Base-by-base conservation (phyloP, 2,888 invertebrate species). In the Idaea biselata region DNA sequence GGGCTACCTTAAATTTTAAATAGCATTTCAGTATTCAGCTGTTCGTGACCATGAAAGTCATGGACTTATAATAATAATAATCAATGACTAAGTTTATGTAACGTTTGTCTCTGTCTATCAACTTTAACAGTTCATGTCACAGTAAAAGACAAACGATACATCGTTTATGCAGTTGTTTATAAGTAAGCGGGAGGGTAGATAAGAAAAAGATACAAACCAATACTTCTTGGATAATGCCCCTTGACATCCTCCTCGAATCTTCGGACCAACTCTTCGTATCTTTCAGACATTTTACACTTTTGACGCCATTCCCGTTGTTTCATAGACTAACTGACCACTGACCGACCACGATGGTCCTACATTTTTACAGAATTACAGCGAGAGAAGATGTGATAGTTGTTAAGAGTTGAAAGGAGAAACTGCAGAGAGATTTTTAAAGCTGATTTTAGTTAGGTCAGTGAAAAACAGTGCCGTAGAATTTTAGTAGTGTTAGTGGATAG, bases 231-330 rank as follows among this genome's bases (percentile, higher is more conserved):
- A 69, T 85, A 78, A 60, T 81, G 74, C n/a, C 73, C 76, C 55
- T 67, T 63, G 58, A 88, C 85, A 83, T 87, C 82, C 69, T 84
- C 79, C 63, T 83, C 76, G 72, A 86, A 91, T 25, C 73, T 73
- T 68, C 77, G 83, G 58, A 76, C 78, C 65, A 91, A 68, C 25
- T 87, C 84, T 71, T 84, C 79, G 18, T 85, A 73, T 55, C 73
- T 81, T 71, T 91, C 91, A 18, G 91, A 91, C 91, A 91, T 88
- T 69, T 68, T 67, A 73, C 66, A 66, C 69, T 62, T 60, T 56
- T 61, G 58, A 54, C 63, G 63, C 73, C 82, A 81, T 82, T 72
- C 69, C 73, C 53, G 73, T 62, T 70, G 60, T 63, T 62, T 61
- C 58, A 31, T 64, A 64, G 53, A 68, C 61, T 57, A 25, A 62